Evolutionary conservation across 2,113 vertebrate species (phyloP), one percentile per base, ranked within the genome.

Genomic region (Rhagologus leucostigma): DNA sequence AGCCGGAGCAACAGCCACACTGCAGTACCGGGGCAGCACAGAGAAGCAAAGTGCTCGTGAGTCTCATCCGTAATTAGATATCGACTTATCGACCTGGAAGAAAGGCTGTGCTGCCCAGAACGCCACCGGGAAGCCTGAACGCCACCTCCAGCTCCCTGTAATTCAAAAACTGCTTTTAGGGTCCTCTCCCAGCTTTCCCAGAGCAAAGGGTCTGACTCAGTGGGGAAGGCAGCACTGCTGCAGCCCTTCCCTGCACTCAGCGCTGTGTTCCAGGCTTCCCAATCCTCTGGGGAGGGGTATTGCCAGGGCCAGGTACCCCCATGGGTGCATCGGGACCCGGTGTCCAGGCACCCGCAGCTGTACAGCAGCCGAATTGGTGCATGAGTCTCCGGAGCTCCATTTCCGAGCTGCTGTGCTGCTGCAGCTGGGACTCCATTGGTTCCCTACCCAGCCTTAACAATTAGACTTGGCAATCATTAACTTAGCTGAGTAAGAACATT

Each of bases 111-210:
- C 81, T 44, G 37, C 33, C 42, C 68, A 56, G 33, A 32, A 73
- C 0, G 0, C 21, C 37, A 26, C 9, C 0, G 0, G 13, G 23
- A 24, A 86, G 30, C 16, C 44, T 32, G 41, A 91, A 44, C 18
- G 33, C 44, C 62, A 76, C 5, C 30, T 68, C 33, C 1, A 6
- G 37, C 35, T 83, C 46, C 30, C 16, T 64, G 14, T 37, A 41
- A 53, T 37, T 71, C 6, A 56, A 50, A 75, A 88, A 19, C 22
- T 24, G 33, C 24, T 53, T 82, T 49, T 5, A 16, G 32, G 16
- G 10, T 91, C 68, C 62, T 53, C 26, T 24, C 18, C 19, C 27
- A 29, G 67, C 30, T 84, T 68, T 69, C 59, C 41, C 53, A 68
- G 37, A 76, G 74, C 15, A 68, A 23, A 64, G 1, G 6, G 21